Base-by-base conservation (phyloP, 2,113 vertebrate genomes). In the Andinoacara biseriatus region DNA sequence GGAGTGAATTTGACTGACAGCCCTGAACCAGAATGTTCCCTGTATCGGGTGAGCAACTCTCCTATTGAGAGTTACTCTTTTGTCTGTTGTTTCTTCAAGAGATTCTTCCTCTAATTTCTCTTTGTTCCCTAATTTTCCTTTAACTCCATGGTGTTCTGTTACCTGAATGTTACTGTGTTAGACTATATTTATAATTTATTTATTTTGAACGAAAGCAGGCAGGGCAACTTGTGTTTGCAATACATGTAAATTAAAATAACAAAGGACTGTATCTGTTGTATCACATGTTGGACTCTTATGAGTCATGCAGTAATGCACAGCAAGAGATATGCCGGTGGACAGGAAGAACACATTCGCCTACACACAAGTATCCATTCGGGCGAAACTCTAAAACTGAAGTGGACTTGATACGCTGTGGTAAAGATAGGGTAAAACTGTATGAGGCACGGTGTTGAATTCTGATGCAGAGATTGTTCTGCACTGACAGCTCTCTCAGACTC, bases 1-100 rank as follows among this genome's bases (percentile, higher is more conserved):
- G 76, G 57, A 60, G 10, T 78, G 85, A 81, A n/a, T 85, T 92
- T 96, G 95, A 96, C 93, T 95, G 95, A 95, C 95, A 89, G 90
- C 87, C 87, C 89, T 94, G 90, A 90, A 94, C 91, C 78, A 86
- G 83, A 94, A 89, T 92, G 90, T 91, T 90, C 90, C 91, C 86
- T 67, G 84, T 93, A 87, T 86, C 74, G 89, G 88, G 78, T 93
- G 93, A 95, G 84, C 90, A 91, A 93, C 91, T 92, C 90, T 92
- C 87, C 85, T 76, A 81, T 94, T 93, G 93, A 69, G 65, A 69
- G 65, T 52, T 93, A 91, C 93, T 87, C 80, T 81, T 29, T 56
- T 79, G 63, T 89, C 84, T 86, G 86, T 91, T 83, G 63, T 86
- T 81, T 87, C 74, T 80, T 89, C 38, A 72, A 65, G 62, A 65